Conservation (phyloP, 2,113 vertebrate species). For the Chionis minor region DNA sequence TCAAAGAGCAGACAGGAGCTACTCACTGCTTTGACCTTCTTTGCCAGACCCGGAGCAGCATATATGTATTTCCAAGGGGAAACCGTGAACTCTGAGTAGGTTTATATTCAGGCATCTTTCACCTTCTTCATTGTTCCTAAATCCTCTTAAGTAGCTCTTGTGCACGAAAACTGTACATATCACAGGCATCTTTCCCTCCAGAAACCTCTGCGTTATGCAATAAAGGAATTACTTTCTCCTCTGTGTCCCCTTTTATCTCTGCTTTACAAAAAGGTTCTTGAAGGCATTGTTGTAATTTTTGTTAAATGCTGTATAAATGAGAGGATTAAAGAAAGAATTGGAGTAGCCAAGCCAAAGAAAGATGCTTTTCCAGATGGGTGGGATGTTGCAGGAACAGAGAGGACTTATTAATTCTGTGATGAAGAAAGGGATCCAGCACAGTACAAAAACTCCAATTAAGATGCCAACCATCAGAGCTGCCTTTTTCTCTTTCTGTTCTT, state of each 20-base stretch:
- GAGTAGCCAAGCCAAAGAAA: slow-evolving; percentile 78
- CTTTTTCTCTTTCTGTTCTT: slow-evolving; percentile 73
- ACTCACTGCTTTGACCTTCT: background rate
- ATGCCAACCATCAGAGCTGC: slow-evolving; percentile 75
- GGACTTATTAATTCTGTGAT: slow-evolving; percentile 69
- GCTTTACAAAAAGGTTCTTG: slow-evolving; percentile 71
- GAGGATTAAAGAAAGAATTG: slow-evolving; percentile 78
- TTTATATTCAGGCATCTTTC: background rate
- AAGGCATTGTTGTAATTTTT: slow-evolving; percentile 77
- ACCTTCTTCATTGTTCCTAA: background rate
- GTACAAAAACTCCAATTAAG: slow-evolving; percentile 70
- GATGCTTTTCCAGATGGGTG: slow-evolving; percentile 73
- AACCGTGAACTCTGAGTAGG: background rate
- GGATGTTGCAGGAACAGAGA: slow-evolving; percentile 72
- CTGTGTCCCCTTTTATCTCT: slow-evolving; percentile 38
- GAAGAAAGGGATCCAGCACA: slow-evolving; percentile 78
- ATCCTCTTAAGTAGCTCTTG: background rate
- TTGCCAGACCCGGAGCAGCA: background rate
- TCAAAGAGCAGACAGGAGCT: background rate
- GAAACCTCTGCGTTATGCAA: background rate
- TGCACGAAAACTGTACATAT: background rate
- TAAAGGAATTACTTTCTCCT: background rate
- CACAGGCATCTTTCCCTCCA: background rate
- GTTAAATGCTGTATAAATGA: slow-evolving; percentile 78
- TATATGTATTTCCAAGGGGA: background rate